Evolutionary conservation across 2,797 vertebrate species (phyloP).

Genomic region (Gobionotothen gibberifrons): DNA sequence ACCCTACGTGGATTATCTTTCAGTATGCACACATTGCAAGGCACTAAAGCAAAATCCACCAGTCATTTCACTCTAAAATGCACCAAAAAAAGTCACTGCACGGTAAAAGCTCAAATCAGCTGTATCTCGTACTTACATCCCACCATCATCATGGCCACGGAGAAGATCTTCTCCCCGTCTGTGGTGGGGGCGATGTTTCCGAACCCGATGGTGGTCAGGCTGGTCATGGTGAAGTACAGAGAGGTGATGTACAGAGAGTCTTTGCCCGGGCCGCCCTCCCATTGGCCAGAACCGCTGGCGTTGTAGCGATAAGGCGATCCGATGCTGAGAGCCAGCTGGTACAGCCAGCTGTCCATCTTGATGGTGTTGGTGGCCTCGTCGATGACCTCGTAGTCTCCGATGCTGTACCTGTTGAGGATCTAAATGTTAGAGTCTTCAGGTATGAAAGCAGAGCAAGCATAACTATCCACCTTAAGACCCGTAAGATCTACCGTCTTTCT

Average conservation of each 20-base stretch:
- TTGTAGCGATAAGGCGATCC: slow-evolving; percentile 95
- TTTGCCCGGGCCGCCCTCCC: slow-evolving; percentile 96
- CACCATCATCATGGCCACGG: slow-evolving; percentile 99
- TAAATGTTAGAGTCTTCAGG: background rate
- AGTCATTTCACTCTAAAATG: background rate
- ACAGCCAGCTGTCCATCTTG: slow-evolving; percentile 96
- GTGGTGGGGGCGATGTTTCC: slow-evolving; percentile 97
- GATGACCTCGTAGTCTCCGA: slow-evolving; percentile 96
- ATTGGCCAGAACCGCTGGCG: slow-evolving; percentile 90
- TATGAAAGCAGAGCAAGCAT: background rate
- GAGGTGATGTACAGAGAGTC: slow-evolving; percentile 97
- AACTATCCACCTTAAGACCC: background rate
- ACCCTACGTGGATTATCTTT: background rate
- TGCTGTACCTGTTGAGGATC: slow-evolving; percentile 86
- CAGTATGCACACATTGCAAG: background rate
- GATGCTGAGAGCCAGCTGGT: slow-evolving; percentile 92
- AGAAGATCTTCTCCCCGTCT: slow-evolving; percentile 97
- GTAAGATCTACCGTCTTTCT: no score
- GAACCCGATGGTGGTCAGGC: slow-evolving; percentile 97
- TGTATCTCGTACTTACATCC: slow-evolving; percentile 89
- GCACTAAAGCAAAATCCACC: background rate
- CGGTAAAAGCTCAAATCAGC: background rate
- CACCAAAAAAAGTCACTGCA: background rate
- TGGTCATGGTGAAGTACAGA: slow-evolving; percentile 99
- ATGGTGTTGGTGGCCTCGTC: slow-evolving; percentile 94